Base-by-base conservation (phyloP, 2,113 vertebrate species). In the Scolopax mira region DNA sequence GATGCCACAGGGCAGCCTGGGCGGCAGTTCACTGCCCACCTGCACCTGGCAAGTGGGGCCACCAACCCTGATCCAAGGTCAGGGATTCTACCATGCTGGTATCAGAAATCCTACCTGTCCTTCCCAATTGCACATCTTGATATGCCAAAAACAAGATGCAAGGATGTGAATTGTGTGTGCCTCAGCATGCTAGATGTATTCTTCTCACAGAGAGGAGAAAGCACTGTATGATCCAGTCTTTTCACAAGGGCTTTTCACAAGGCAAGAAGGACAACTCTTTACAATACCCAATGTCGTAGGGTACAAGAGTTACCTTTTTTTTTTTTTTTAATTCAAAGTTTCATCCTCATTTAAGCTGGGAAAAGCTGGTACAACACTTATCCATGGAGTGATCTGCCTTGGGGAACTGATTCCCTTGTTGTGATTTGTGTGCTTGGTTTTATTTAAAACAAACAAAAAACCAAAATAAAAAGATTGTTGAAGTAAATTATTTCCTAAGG, bases 1-100 rank as follows among this genome's bases (percentile, higher is more conserved):
- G 42, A 18, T 11, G 3, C 7, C 22, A 9, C 1, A 1, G 39
- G 7, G 9, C 9, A 19, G 22, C 31, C 52, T 2, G 3, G 44
- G 22, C 33, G 87, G 64, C 25, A 42, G 9, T 10, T 65, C 54
- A 37, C 14, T 22, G 39, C 12, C 13, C 14, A 12, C 22, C 25
- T 60, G 11, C 17, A 51, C 12, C n/a, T 10, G 5, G 30, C 52
- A 86, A n/a, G 24, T 3, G 5, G 11, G 27, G 8, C 18, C 37
- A 46, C 13, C 33, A 37, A n/a, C 6, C 4, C 31, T 64, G 37
- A 72, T 7, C 16, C 12, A 67, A 44, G 28, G 35, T 37, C 28
- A 51, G 52, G 28, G 24, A 49, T 75, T 80, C 55, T 77, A 52
- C 46, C 52, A 82, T 23, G 17, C 27, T 66, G 8, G 23, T 28